Percentiles rank a stretch among this genome's conserved stretches.
phyloP scores from a whole-genome alignment of 2,888 invertebrate species.

The Cylindroiulus punctatus region DNA sequence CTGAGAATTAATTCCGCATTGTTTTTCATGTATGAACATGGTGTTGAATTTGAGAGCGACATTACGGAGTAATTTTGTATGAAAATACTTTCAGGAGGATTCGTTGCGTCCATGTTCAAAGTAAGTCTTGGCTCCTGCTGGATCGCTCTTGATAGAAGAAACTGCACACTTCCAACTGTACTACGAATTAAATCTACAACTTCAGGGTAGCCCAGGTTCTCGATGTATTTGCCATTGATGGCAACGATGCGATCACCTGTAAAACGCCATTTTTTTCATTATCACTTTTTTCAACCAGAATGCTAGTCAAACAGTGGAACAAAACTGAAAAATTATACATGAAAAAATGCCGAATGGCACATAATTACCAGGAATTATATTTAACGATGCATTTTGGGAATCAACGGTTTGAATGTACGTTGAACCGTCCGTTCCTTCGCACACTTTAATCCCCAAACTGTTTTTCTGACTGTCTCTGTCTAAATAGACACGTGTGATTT shows the following conservation, averaged over 20 bases:
- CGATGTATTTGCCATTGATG: constrained; percentile 43
- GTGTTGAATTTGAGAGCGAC: not conserved
- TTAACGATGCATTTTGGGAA: not conserved
- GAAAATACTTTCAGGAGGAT: not conserved
- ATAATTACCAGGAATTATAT: constrained; percentile 44
- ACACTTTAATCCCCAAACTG: constrained; percentile 44
- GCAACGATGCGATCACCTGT: constrained; percentile 49
- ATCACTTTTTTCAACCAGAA: too few species aligned
- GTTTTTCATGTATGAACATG: not conserved
- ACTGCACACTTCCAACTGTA: constrained; percentile 17
- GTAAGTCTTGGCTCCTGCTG: not conserved
- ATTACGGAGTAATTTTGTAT: not conserved
- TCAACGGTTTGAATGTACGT: constrained; percentile 33
- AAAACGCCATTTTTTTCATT: too few species aligned
- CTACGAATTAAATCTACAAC: constrained; percentile 49
- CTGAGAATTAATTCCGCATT: not conserved
- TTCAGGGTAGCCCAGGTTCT: not conserved
- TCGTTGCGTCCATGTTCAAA: not conserved
- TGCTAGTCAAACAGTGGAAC: too few species aligned
- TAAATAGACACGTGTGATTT: constrained; percentile 5
- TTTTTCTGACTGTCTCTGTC: not conserved
- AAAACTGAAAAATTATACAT: not conserved
- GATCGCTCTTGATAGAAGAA: not conserved
- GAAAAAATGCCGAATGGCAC: too few species aligned
- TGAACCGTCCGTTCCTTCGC: constrained; percentile 49